phyloP scores from a whole-genome alignment of 2,797 vertebrate species.

The Labroides dimidiatus region DNA sequence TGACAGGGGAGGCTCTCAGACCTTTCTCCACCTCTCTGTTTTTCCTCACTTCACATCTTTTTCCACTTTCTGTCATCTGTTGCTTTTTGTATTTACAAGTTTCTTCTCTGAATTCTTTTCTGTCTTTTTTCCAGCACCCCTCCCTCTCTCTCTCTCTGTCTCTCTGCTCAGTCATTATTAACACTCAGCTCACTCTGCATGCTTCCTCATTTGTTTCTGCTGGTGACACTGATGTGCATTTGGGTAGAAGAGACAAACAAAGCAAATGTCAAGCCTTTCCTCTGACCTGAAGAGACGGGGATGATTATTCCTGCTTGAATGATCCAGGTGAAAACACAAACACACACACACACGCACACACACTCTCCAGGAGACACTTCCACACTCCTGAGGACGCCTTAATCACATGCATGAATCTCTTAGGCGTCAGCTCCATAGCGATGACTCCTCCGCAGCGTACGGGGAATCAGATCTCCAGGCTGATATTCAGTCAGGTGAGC shows the following conservation, averaged over 20 bases:
- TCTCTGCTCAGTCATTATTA: slow-evolving; percentile 41
- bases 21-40: no score
- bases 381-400: neutral
- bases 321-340: slow-evolving; percentile 14
- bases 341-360: slow-evolving; percentile 13
- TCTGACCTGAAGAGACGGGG: slow-evolving; percentile 53
- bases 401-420: slow-evolving; percentile 35
- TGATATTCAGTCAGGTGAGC: slow-evolving; percentile 47
- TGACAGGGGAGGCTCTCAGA: slow-evolving; percentile 47
- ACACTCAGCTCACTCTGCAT: slow-evolving; percentile 36
- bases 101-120: slow-evolving; percentile 22
- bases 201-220: slow-evolving; percentile 56
- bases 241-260: slow-evolving; percentile 63
- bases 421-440: slow-evolving; percentile 27
- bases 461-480: slow-evolving; percentile 40
- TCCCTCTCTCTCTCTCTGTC: no score
- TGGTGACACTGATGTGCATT: slow-evolving; percentile 56
- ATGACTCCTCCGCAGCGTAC: slow-evolving; percentile 33
- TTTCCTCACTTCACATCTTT: slow-evolving; percentile 21
- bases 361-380: neutral
- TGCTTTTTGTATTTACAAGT: slow-evolving; percentile 10
- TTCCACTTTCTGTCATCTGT: slow-evolving; percentile 8
- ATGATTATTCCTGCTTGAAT: slow-evolving; percentile 40
- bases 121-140: no score
- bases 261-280: slow-evolving; percentile 58